A percentile compares a stretch with the other conserved stretches of the same genome.
These are phyloP conservation scores for Latrodectus elegans DNA, from an alignment of 2,888 invertebrate species.

Conservation along the genomic window DNA sequence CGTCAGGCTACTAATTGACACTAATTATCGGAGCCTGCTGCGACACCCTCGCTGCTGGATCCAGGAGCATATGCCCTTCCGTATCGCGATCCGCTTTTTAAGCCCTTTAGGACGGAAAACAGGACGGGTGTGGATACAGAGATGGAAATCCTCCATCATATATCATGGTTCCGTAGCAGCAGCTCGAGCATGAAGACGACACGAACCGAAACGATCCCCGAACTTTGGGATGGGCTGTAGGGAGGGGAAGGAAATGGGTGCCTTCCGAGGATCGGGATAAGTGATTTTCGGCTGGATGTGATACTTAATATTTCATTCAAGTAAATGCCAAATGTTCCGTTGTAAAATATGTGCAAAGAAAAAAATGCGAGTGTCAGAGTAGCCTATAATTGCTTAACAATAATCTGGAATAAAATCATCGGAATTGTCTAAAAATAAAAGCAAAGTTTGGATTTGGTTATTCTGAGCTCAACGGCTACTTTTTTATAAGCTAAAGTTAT, in stretches of 20 bases:
- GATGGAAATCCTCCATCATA: not conserved
- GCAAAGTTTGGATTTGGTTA: too few relatives aligned
- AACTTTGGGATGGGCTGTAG: not conserved
- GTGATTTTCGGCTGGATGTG: too few relatives aligned
- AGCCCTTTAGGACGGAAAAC: slow-evolving; percentile 23
- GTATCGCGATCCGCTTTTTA: slow-evolving; percentile 47
- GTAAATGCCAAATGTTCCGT: too few relatives aligned
- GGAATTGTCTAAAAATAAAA: too few relatives aligned
- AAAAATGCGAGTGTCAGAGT: too few relatives aligned
- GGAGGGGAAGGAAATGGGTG: not conserved
- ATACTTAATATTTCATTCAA: too few relatives aligned
- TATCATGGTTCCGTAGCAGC: not conserved
- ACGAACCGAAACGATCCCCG: not conserved
- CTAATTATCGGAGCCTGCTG: slow-evolving; percentile 49
- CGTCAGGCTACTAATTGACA: slow-evolving; percentile 62
- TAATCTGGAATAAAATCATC: too few relatives aligned
- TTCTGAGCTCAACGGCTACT: too few relatives aligned
- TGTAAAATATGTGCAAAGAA: too few relatives aligned
- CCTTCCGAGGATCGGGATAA: too few relatives aligned
- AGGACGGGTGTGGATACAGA: not conserved
- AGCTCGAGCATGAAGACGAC: not conserved
- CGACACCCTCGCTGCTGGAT: slow-evolving; percentile 38
- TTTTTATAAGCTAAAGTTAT: too few relatives aligned
- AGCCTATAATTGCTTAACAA: too few relatives aligned
- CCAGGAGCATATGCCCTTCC: slow-evolving; percentile 28